phyloP scores from a whole-genome alignment of 2,888 invertebrate genomes.

The Cataglyphis livida region DNA sequence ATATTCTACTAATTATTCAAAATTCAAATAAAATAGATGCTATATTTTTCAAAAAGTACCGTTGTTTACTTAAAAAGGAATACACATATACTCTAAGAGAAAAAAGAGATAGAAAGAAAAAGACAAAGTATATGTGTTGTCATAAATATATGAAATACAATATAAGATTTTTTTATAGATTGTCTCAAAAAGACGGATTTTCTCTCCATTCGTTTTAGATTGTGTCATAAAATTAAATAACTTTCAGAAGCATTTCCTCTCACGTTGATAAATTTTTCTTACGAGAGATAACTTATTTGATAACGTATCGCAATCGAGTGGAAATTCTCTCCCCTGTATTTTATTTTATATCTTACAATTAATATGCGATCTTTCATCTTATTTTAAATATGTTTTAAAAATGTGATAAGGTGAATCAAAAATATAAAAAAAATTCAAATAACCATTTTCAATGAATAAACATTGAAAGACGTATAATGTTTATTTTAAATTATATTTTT shows the following conservation, averaged over 20 bases:
- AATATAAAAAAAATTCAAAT: background rate
- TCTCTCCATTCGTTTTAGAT: background rate
- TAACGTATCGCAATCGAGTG: background rate
- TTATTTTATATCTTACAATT: background rate
- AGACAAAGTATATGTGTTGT: background rate
- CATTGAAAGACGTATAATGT: background rate
- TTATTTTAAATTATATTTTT: background rate
- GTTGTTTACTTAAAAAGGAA: background rate
- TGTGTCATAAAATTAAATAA: slow-evolving; percentile 28
- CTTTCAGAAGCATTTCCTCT: slow-evolving; percentile 1
- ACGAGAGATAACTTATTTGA: background rate
- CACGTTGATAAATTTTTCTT: slow-evolving; percentile 2
- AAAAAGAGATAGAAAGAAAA: background rate
- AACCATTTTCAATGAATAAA: background rate
- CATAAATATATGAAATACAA: background rate
- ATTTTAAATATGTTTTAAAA: background rate
- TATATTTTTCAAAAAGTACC: background rate
- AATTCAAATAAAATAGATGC: background rate
- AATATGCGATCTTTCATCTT: background rate
- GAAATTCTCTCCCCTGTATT: background rate
- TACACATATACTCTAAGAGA: background rate
- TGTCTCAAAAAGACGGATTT: background rate
- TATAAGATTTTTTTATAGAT: slow-evolving; percentile 4
- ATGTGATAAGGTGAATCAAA: background rate
- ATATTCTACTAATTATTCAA: background rate